phyloP scores from a whole-genome alignment of 2,797 vertebrate genomes.

The Bovichtus variegatus region DNA sequence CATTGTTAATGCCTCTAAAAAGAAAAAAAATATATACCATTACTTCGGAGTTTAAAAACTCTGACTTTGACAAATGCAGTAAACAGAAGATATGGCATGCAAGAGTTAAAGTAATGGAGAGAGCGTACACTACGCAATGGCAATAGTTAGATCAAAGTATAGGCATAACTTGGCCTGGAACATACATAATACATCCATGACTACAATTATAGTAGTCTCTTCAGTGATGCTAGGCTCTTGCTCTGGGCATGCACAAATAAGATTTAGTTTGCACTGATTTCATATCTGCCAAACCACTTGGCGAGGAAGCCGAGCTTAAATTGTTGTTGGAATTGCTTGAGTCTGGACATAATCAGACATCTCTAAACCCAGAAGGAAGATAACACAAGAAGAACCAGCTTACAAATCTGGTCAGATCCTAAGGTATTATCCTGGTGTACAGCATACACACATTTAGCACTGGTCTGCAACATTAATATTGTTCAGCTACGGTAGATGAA shows the following conservation, averaged over 20 bases:
- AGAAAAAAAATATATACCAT: too few relatives aligned
- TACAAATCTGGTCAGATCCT: constrained; percentile 49
- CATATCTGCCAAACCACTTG: constrained; percentile 73
- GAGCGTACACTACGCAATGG: not conserved
- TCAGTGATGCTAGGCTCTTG: constrained; percentile 33
- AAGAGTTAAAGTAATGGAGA: constrained; percentile 16
- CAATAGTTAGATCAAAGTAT: constrained; percentile 11
- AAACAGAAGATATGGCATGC: constrained; percentile 9
- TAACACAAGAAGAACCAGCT: constrained; percentile 59
- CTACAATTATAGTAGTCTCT: constrained; percentile 53
- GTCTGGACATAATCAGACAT: constrained; percentile 73
- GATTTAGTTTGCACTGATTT: constrained; percentile 68
- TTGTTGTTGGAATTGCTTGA: constrained; percentile 68
- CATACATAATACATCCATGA: constrained; percentile 29
- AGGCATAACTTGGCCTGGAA: constrained; percentile 24
- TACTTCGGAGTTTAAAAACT: too few relatives aligned
- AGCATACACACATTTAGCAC: constrained; percentile 30
- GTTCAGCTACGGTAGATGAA: constrained; percentile 22
- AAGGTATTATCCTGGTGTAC: constrained; percentile 40
- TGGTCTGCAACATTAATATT: constrained; percentile 40
- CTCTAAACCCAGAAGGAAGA: constrained; percentile 66
- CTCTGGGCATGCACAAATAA: constrained; percentile 62
- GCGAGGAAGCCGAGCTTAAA: constrained; percentile 59
- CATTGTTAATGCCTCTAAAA: too few relatives aligned
- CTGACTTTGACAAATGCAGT: constrained; percentile 17